Conservation (phyloP, 2,113 vertebrate species). For the Podilymbus podiceps region DNA sequence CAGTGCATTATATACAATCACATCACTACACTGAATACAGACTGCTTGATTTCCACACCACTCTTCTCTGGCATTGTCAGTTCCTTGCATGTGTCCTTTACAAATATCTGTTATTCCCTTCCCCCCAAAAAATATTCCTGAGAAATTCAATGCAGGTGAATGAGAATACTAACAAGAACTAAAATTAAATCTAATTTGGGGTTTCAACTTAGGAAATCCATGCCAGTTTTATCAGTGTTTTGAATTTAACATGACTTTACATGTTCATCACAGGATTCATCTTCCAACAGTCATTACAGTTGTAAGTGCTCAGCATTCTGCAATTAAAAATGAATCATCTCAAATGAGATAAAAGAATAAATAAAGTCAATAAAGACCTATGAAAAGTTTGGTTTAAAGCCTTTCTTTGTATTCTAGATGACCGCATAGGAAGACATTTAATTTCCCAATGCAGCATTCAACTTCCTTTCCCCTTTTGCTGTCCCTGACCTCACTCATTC, state of each 20-base stretch:
- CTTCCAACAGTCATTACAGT: neutral
- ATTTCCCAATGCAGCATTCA: neutral
- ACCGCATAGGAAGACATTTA: neutral
- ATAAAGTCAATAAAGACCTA: neutral
- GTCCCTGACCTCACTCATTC: neutral
- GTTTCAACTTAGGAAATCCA: neutral
- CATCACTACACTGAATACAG: neutral
- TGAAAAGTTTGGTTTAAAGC: neutral
- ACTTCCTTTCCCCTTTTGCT: neutral
- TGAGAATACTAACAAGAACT: neutral
- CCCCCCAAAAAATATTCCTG: neutral
- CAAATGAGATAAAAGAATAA: neutral
- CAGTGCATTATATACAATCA: neutral
- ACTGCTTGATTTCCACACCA: neutral
- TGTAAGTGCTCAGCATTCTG: neutral
- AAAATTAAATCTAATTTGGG: neutral
- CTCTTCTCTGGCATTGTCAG: neutral
- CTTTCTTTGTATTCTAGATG: neutral
- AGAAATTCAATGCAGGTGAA: neutral
- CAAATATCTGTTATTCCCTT: neutral
- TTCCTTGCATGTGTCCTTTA: neutral
- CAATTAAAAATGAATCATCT: neutral
- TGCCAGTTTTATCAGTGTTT: neutral
- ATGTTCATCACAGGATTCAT: neutral
- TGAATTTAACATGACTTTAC: neutral